A percentile compares a stretch with the other conserved stretches of the same genome.
Evolutionary conservation across 2,888 invertebrate genomes (phyloP).

Genomic region (Leucoma salicis): DNA sequence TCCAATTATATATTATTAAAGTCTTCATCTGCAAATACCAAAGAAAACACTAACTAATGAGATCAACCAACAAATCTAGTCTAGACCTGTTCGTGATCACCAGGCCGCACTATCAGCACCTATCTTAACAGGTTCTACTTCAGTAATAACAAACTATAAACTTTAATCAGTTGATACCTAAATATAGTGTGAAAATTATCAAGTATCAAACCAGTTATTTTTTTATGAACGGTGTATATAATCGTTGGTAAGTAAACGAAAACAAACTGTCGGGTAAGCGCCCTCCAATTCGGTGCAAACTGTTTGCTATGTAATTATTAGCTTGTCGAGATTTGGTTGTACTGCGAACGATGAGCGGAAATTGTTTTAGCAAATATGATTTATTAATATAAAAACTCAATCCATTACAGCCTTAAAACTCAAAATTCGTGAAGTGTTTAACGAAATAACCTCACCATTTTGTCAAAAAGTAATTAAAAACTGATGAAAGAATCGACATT

Average conservation of each 20-base stretch:
- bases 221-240: constrained; percentile 22
- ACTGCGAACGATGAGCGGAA: constrained; percentile 13
- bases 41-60: constrained; percentile 4
- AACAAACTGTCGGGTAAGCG: constrained; percentile 54
- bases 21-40: neutral
- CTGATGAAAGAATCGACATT: too few species aligned
- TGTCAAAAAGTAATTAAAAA: too few species aligned
- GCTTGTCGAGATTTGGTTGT: constrained; percentile 20
- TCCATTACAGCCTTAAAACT: too few species aligned
- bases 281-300: constrained; percentile 54
- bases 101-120: constrained; percentile 16
- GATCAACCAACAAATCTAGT: constrained; percentile 5
- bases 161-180: constrained; percentile 15
- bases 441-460: too few species aligned
- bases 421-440: too few species aligned
- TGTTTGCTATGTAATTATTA: constrained; percentile 50
- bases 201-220: constrained; percentile 21
- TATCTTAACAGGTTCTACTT: constrained; percentile 17
- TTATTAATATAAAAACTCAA: too few species aligned
- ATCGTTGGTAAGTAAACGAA: constrained; percentile 29
- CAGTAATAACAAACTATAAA: constrained; percentile 2
- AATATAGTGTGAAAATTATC: constrained; percentile 26
- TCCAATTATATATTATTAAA: too few species aligned
- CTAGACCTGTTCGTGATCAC: constrained; percentile 11
- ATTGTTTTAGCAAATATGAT: too few species aligned